A percentile compares a stretch with the other conserved stretches of the same genome.
Conservation (phyloP, 2,888 invertebrate species). For the Eilema sororculum region DNA sequence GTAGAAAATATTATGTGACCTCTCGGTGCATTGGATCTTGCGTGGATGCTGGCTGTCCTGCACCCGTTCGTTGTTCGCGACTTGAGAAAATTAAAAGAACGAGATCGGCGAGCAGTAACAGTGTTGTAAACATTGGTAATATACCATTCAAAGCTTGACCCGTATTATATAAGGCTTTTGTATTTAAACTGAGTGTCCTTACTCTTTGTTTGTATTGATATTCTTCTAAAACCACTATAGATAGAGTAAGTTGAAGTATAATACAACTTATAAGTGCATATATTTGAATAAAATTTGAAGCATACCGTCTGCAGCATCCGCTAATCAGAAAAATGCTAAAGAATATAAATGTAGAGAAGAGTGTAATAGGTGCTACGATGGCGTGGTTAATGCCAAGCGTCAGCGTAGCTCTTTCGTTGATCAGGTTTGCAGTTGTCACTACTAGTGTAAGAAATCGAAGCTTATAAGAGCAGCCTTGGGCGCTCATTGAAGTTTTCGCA, state of each 20-base stretch:
- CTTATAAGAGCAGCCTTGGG: conserved; percentile 59
- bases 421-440: conserved; percentile 69
- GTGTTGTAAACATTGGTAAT: conserved; percentile 68
- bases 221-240: conserved; percentile 62
- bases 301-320: conserved; percentile 37
- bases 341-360: conserved; percentile 68
- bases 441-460: conserved; percentile 68
- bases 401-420: conserved; percentile 69
- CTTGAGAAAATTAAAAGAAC: conserved; percentile 62
- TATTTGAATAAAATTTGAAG: conserved; percentile 66
- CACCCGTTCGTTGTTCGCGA: conserved; percentile 31
- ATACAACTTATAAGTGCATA: conserved; percentile 67
- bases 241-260: conserved; percentile 58
- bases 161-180: conserved; percentile 39
- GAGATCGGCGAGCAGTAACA: conserved; percentile 68
- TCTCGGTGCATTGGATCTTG: background rate
- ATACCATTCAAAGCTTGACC: conserved; percentile 67
- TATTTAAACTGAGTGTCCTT: background rate
- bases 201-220: background rate
- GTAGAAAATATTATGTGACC: background rate
- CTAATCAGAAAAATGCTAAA: conserved; percentile 61
- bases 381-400: conserved; percentile 65
- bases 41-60: background rate
- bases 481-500: conserved; percentile 60
- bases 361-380: conserved; percentile 65